Percentiles rank a stretch among this genome's conserved stretches.
Conservation (phyloP, 1,140 invertebrate species). For the Acromyrmex charruanus region DNA sequence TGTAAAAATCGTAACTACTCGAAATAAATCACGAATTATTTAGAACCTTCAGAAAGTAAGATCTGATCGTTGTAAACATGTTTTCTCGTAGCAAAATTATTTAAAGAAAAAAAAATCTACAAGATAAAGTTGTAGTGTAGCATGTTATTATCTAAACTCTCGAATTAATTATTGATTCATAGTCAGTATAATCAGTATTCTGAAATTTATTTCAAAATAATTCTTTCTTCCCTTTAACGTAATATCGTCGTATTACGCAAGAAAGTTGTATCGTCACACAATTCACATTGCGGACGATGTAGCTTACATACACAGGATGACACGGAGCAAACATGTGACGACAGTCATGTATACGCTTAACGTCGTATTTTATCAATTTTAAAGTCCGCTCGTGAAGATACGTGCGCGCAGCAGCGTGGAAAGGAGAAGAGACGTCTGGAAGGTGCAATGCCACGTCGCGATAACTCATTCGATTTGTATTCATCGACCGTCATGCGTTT, state of each 20-base stretch:
- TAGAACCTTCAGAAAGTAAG: neutral
- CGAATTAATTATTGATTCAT: neutral
- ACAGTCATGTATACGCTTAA: constrained; percentile 32
- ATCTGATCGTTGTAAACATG: neutral
- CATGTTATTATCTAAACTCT: neutral
- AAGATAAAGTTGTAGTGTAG: too few relatives aligned
- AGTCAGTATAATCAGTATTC: neutral
- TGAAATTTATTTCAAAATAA: constrained; percentile 10
- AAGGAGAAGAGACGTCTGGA: constrained; percentile 15
- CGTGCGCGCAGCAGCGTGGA: neutral
- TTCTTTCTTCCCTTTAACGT: neutral
- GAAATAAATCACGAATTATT: neutral
- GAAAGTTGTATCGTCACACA: neutral
- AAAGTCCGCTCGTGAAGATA: constrained; percentile 40
- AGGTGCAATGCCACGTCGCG: constrained; percentile 65
- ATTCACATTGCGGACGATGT: constrained; percentile 26
- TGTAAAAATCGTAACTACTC: neutral
- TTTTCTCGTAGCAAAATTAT: constrained; percentile 1
- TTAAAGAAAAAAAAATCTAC: neutral
- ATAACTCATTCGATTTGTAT: constrained; percentile 67
- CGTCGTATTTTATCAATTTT: constrained; percentile 65
- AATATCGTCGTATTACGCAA: constrained; percentile 8
- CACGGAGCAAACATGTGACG: constrained; percentile 17
- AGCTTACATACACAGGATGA: constrained; percentile 21
- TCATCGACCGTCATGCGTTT: constrained; percentile 46